Percentiles rank a stretch among this genome's conserved stretches.
Conservation (phyloP, 23 tunicate species). For the Diplosoma virens region DNA sequence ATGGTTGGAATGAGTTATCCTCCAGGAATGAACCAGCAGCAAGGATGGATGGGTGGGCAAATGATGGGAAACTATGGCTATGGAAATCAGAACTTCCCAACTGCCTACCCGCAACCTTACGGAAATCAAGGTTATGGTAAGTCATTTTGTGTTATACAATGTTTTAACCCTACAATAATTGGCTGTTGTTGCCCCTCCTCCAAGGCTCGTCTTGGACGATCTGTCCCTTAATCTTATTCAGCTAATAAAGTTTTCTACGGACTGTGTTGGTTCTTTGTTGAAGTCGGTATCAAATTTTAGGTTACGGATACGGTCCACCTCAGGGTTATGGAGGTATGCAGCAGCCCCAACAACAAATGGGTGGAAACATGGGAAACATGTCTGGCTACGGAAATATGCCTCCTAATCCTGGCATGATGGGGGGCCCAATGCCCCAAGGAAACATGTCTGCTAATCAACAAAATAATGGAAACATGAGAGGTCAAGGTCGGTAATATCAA, state of each 20-base stretch:
- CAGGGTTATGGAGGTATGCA: slow-evolving; percentile 43
- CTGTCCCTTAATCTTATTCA: too few species aligned
- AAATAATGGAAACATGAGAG: slow-evolving; percentile 15
- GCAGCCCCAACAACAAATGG: slow-evolving; percentile 30
- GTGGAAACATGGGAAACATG: slow-evolving; percentile 25
- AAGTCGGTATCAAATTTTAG: not conserved
- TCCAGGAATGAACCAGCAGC: slow-evolving; percentile 17
- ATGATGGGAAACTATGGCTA: slow-evolving; percentile 53
- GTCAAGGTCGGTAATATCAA: slow-evolving; percentile 14
- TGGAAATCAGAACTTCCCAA: slow-evolving; percentile 60
- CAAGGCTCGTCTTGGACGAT: too few species aligned
- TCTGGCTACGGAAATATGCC: slow-evolving; percentile 30
- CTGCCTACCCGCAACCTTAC: slow-evolving; percentile 53
- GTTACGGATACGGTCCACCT: slow-evolving; percentile 41
- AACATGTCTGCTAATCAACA: slow-evolving; percentile 2
- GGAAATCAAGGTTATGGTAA: slow-evolving; percentile 56
- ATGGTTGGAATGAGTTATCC: slow-evolving; percentile 15
- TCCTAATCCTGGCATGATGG: slow-evolving; percentile 32
- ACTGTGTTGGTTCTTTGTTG: too few species aligned
- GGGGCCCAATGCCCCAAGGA: slow-evolving; percentile 3
- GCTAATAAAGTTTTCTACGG: too few species aligned
- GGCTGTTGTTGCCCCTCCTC: not conserved
- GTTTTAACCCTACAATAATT: not conserved
- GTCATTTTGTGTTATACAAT: not conserved
- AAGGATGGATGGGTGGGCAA: slow-evolving; percentile 50